These are phyloP conservation scores for Myiozetetes cayanensis DNA, from an alignment of 2,113 vertebrate genomes.

Conservation along the genomic window DNA sequence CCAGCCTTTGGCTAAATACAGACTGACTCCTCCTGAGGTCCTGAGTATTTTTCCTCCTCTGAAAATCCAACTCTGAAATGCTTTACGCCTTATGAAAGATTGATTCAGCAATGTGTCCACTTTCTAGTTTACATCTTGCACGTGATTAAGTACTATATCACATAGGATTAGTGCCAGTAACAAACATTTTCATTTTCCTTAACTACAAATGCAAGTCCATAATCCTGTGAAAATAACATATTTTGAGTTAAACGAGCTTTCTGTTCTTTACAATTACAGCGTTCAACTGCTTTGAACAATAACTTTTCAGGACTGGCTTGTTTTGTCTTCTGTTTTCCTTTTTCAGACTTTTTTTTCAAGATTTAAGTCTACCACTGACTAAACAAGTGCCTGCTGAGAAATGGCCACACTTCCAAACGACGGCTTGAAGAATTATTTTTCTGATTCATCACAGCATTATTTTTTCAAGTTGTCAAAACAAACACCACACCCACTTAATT, in stretches of 20 bases:
- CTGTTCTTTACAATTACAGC: background rate
- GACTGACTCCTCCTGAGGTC: accelerated
- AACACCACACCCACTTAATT: conserved; percentile 71
- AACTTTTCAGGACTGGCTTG: background rate
- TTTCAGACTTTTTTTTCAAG: background rate
- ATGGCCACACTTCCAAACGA: background rate
- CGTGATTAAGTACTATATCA: background rate
- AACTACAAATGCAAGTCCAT: background rate
- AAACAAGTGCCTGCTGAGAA: background rate
- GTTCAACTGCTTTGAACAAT: background rate
- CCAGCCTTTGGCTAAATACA: background rate
- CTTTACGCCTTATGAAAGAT: background rate
- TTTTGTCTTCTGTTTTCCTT: background rate
- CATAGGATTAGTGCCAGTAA: background rate
- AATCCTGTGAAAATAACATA: background rate
- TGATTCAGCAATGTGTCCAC: background rate
- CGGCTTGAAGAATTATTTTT: conserved; percentile 47
- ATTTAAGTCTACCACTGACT: background rate
- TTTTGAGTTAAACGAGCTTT: background rate
- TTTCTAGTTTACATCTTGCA: background rate
- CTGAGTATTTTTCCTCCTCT: background rate
- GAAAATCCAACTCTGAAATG: background rate
- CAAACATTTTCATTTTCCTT: background rate
- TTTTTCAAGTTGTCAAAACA: conserved; percentile 62
- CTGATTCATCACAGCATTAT: conserved; percentile 36